These are phyloP conservation scores for Choristoneura fumiferana DNA, from an alignment of 1,140 invertebrate species.

Conservation along the genomic window DNA sequence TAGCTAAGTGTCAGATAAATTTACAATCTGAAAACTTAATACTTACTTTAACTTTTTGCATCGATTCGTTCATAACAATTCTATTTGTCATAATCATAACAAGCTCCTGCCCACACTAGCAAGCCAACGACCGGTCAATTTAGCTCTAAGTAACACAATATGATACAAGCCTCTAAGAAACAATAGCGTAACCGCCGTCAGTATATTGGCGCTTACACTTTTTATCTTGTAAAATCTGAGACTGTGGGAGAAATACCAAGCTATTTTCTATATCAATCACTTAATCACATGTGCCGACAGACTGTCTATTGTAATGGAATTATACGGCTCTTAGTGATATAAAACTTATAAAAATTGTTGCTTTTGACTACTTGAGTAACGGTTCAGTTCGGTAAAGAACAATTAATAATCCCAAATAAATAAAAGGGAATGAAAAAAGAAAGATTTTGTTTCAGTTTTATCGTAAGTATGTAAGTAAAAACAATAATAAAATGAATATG, in stretches of 20 bases:
- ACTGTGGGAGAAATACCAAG: slow-evolving; percentile 9
- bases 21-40: too few relatives aligned
- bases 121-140: slow-evolving; percentile 2
- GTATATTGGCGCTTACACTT: neutral
- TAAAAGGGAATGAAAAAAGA: too few relatives aligned
- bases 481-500: too few relatives aligned
- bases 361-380: neutral
- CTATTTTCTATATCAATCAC: slow-evolving; percentile 6
- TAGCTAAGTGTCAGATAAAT: too few relatives aligned
- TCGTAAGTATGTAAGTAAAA: too few relatives aligned
- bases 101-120: neutral
- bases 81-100: slow-evolving; percentile 8
- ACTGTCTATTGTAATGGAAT: slow-evolving; percentile 3
- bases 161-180: neutral
- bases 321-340: slow-evolving; percentile 5
- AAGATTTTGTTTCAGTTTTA: too few relatives aligned
- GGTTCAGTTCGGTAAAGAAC: neutral
- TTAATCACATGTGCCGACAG: neutral
- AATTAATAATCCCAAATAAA: too few relatives aligned
- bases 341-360: neutral
- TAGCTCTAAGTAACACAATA: neutral
- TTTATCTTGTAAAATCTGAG: neutral
- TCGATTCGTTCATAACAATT: neutral
- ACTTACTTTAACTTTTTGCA: too few relatives aligned
- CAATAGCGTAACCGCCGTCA: neutral